Evolutionary conservation across 2,888 invertebrate genomes (phyloP), one percentile per base, ranked within the genome.

Genomic region (Tinea semifulvella): DNA sequence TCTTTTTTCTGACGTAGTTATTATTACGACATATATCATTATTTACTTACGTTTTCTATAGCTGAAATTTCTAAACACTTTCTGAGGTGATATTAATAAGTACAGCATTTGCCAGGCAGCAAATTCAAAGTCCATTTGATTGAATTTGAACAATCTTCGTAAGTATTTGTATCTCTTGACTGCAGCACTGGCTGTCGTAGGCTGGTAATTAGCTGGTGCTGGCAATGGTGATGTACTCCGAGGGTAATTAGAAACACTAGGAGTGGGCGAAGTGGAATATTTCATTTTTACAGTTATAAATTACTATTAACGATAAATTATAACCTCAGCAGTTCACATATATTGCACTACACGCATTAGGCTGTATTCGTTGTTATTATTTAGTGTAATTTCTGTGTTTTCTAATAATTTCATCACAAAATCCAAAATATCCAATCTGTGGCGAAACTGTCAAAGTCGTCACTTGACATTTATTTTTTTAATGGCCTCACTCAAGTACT

Each of bases 121-220:
- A 81, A 96, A 98, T 68, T 99, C 97, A 79, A 99, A 99, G 76
- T 99, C 98, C 98, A 99, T 99, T 79, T 98, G 98, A 60, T 93
- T 88, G 63, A 96, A 96, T 70, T 94, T 92, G 48, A 94, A 83
- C 48, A 96, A 74, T 60, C 94, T 85, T 52, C 92, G 81, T 43
- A 96, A 76, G 71, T 95, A 95, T 79, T 92, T 91, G 73, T 92
- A 92, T 49, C 92, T 85, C 75, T 96, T 96, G 35, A 92, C 89
- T 31, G 94, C 90, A 2, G 95, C 96, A 47, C 92, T 90, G 44
- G 75, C 71, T 57, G 90, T 88, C 54, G 89, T 87, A 39, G 85
- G 84, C 56, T 88, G 88, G 58, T 83, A 83, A 58, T 85, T 87
- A 14, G 83, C 85, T 18, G 91, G 91, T 13, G 86, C 84, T 46